Conservation (phyloP, 2,888 invertebrate genomes). For the Protula sp. region DNA sequence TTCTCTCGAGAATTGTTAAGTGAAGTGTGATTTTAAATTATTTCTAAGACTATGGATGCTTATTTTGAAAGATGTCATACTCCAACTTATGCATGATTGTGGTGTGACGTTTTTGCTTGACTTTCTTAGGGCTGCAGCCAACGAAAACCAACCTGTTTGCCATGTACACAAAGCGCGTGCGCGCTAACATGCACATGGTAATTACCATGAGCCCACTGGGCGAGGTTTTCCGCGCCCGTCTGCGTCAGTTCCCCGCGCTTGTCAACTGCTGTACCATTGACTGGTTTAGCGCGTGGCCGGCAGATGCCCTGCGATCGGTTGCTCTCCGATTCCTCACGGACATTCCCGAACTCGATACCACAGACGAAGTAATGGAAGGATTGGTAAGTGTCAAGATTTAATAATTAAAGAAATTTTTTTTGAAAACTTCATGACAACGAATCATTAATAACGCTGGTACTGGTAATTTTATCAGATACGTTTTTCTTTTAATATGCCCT, state of each 20-base stretch:
- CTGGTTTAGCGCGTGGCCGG: slow-evolving; percentile 69
- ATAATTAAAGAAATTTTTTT: not conserved
- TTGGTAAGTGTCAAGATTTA: slow-evolving; percentile 30
- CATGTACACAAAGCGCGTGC: slow-evolving; percentile 51
- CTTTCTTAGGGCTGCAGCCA: slow-evolving; percentile 64
- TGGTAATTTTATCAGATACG: not conserved
- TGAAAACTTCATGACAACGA: not conserved
- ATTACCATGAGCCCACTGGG: slow-evolving; percentile 56
- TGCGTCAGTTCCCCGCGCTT: slow-evolving; percentile 54
- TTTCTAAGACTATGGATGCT: no score
- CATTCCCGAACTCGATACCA: slow-evolving; percentile 64
- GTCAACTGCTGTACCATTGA: slow-evolving; percentile 55
- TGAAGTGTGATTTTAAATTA: no score
- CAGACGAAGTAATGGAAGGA: slow-evolving; percentile 57
- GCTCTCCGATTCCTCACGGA: slow-evolving; percentile 55
- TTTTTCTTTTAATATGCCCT: no score
- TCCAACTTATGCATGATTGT: no score
- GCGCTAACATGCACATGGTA: slow-evolving; percentile 53
- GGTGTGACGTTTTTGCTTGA: no score
- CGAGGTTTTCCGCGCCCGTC: slow-evolving; percentile 53
- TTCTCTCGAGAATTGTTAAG: not conserved
- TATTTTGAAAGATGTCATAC: no score
- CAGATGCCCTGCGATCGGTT: slow-evolving; percentile 63
- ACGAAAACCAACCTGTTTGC: slow-evolving; percentile 65
- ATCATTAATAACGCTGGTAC: not conserved